Percentiles rank a stretch among this genome's conserved stretches.
These are phyloP conservation scores for Limnodromus scolopaceus DNA, from an alignment of 2,797 vertebrate species.

Conservation along the genomic window DNA sequence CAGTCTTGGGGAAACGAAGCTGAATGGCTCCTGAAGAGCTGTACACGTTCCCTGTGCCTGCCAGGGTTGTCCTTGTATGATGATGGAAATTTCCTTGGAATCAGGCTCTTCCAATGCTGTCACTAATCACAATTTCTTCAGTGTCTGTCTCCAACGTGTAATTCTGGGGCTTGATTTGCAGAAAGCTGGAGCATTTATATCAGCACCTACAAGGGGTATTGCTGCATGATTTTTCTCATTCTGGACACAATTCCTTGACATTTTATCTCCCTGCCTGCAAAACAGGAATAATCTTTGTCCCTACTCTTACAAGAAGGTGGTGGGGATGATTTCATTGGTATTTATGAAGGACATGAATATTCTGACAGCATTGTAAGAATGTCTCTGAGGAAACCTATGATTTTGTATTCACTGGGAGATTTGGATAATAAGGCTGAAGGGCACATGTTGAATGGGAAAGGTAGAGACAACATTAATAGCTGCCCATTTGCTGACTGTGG, in stretches of 20 bases:
- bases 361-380: conserved; percentile 6
- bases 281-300: not conserved
- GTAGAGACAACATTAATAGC: not conserved
- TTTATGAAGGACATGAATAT: not conserved
- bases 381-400: not conserved
- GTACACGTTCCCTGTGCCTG: not conserved
- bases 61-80: not conserved
- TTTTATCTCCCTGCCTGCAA: not conserved
- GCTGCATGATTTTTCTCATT: not conserved
- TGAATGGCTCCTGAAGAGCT: not conserved
- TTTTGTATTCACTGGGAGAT: not conserved
- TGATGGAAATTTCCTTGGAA: not conserved
- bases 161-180: not conserved
- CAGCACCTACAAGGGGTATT: not conserved
- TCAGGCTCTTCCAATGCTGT: not conserved
- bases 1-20: not conserved
- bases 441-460: not conserved
- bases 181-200: not conserved
- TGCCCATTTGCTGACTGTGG: not conserved
- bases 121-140: not conserved
- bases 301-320: not conserved
- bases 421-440: not conserved
- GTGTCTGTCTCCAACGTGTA: not conserved
- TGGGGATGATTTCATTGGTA: not conserved
- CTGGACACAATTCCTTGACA: not conserved